Evolutionary conservation across 2,113 vertebrate species (phyloP), one percentile per base, ranked within the genome.

Genomic region (Oncorhynchus gorbuscha): DNA sequence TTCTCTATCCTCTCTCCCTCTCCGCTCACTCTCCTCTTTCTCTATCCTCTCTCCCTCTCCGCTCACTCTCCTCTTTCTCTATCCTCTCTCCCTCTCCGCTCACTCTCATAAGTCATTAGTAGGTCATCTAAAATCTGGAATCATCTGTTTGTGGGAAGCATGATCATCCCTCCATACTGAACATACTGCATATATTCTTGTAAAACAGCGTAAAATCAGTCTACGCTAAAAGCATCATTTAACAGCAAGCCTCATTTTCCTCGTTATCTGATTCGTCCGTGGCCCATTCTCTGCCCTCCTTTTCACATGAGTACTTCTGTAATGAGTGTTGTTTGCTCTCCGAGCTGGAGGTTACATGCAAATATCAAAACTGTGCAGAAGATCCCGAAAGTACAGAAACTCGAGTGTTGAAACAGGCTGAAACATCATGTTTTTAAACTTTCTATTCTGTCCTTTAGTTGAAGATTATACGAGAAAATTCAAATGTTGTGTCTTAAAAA

Each of bases 221-320:
- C 2, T 26, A 4, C 26, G 3, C 65, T 3, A 30, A 14, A 30
- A 14, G 26, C 13, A 67, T 67, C 32, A 67, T 67, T 14, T 28
- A 67, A 28, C 65, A 67, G 4, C 65, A 30, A 13, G 14, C 12
- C 16, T 28, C 24, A 67, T 28, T 30, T 30, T 67, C 65, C 51
- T 55, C 3, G 1, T 55, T 14, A 55, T 14, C 5, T 67, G 65
- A 67, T 67, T 67, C 11, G 65, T 67, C 1, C 4, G 14, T 16
- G 26, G 24, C 65, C 28, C 65, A 11, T n/a, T 22, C 24, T 5
- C 22, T 73, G 22, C 51, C 1, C 70, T 51, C 64, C 62, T n/a
- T 5, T 67, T 7, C 68, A 72, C 77, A 75, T 81, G 79, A 35
- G 9, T 62, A 16, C 5, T 28, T 30, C 24, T 16, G 65, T 16